Evolutionary conservation across 2,888 invertebrate species (phyloP), one percentile per base, ranked within the genome.

Genomic region (Parnassius mnemosyne): DNA sequence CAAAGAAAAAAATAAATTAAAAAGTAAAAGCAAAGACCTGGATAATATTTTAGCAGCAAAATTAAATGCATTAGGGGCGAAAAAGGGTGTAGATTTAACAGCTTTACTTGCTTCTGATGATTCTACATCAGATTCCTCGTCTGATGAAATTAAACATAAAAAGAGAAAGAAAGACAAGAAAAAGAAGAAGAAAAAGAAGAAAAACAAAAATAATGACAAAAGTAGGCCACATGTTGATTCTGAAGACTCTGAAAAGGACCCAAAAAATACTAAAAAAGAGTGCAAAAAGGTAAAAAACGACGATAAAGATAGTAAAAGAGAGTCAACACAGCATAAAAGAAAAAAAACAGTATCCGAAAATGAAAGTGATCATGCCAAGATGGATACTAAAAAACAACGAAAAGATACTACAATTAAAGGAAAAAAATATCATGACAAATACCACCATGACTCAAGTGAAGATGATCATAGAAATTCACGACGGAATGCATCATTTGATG

Each of bases 41-140:
- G 95, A 96, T 79, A 92, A 93, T 66, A 92, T 95, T 71, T 85
- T 97, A 60, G 94, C 95, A 69, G 93, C 93, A 67, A 96, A 95
- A 77, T 93, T 95, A 65, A 95, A 93, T 77, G 93, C 94, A 66
- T 83, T 96, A 77, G 92, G 92, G 66, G 92, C 83, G 51, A 77
- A 83, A 41, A 85, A 85, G 64, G 74, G 77, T 54, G 70, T 89
- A 52, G 78, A 89, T 70, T 68, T 91, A 64, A 84, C 81, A 53
- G 80, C 83, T 62, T 77, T 91, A 64, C 74, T 91, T 1, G 84
- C 82, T 44, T 84, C 85, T 53, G 84, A 83, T 66, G 73, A 73
- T 25, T 84, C 83, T 62, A 83, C 83, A 3, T 81, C 80, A 13
- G 78, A 81, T 10, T 80, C 81, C 57, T 83, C 82, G 7, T 71